phyloP scores from a whole-genome alignment of 2,888 invertebrate genomes.

The Heteropelma amictum region DNA sequence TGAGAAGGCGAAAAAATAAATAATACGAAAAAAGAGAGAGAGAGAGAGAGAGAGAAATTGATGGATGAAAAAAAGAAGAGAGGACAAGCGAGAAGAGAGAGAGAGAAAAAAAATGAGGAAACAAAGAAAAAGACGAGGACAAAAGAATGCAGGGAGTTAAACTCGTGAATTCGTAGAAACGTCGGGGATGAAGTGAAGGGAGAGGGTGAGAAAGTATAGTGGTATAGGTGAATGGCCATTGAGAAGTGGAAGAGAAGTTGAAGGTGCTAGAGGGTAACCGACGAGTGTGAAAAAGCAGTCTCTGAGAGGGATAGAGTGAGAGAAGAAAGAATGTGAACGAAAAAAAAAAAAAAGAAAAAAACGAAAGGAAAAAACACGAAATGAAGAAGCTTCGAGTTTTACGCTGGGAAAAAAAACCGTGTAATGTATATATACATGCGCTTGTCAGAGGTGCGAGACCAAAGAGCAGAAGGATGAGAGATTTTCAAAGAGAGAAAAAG shows the following conservation, averaged over 20 bases:
- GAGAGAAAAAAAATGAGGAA: too few relatives aligned
- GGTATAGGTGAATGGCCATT: constrained; percentile 42
- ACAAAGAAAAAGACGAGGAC: neutral
- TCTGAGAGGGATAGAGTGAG: constrained; percentile 13
- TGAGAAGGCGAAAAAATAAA: neutral
- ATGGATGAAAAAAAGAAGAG: neutral
- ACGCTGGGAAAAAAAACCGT: constrained; percentile 20
- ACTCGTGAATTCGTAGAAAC: constrained; percentile 40
- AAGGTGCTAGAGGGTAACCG: constrained; percentile 37
- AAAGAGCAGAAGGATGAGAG: constrained; percentile 52
- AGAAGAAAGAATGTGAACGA: constrained; percentile 5
- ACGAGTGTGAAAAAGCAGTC: constrained; percentile 35
- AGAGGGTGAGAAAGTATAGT: constrained; percentile 3
- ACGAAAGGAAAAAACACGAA: constrained; percentile 11
- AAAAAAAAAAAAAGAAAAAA: constrained; percentile 5
- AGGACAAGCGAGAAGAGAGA: neutral
- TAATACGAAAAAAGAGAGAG: neutral
- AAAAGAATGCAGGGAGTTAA: constrained; percentile 9
- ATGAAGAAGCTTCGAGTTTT: constrained; percentile 33
- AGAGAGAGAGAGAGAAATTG: neutral
- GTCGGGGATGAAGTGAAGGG: constrained; percentile 10
- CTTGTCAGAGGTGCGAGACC: constrained; percentile 18
- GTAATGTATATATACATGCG: constrained; percentile 21
- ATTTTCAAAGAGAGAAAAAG: constrained; percentile 39
- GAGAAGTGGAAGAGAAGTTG: constrained; percentile 19